Conservation (phyloP, 2,888 invertebrate genomes). For the Ceramica pisi region DNA sequence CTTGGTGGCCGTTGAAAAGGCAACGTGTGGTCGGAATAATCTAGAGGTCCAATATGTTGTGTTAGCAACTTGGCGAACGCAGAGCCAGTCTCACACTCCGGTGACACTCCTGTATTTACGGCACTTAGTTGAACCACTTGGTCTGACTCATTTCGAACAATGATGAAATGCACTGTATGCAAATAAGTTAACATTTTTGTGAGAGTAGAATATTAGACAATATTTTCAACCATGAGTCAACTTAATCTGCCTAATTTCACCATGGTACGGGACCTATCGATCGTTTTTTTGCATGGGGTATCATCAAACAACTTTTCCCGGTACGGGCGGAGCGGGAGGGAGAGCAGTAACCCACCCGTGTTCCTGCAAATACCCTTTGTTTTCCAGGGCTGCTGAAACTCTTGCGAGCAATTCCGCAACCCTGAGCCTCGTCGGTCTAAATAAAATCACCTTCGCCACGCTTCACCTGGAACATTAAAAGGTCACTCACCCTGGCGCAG, state of each 20-base stretch:
- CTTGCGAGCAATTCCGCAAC: too few relatives aligned
- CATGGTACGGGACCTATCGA: too few relatives aligned
- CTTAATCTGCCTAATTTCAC: neutral
- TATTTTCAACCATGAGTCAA: neutral
- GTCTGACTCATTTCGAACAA: conserved; percentile 26
- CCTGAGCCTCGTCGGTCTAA: neutral
- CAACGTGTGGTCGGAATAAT: neutral
- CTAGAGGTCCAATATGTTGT: neutral
- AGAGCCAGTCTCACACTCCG: neutral
- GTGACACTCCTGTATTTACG: conserved; percentile 1
- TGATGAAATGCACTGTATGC: conserved; percentile 23
- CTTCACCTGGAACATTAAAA: neutral
- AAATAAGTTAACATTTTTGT: neutral
- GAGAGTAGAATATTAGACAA: neutral
- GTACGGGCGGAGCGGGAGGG: too few relatives aligned
- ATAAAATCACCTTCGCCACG: neutral
- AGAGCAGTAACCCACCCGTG: too few relatives aligned
- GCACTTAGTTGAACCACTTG: conserved; percentile 1
- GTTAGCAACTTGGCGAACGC: neutral
- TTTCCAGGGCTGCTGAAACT: too few relatives aligned
- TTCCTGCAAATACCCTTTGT: too few relatives aligned
- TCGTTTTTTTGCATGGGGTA: too few relatives aligned
- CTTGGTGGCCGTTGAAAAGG: neutral
- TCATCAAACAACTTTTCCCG: too few relatives aligned
- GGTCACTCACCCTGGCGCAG: conserved; percentile 82